Base-by-base conservation (phyloP, 2,797 vertebrate genomes). In the Acanthurus lineatus region DNA sequence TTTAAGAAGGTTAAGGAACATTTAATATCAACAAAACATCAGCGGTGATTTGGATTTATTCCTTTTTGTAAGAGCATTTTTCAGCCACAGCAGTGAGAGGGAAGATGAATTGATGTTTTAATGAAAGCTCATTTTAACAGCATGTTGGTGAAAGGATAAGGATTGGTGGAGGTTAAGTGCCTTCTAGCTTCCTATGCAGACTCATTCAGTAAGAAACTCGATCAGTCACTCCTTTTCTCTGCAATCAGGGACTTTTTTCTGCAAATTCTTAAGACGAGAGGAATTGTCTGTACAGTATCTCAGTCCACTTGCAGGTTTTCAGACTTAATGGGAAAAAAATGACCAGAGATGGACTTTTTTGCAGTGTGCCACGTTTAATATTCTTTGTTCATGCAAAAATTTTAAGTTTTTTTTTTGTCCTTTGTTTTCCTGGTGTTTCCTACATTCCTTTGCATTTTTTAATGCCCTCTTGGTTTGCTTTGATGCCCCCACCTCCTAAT, bases 131-230 rank as follows among this genome's bases (percentile, higher is more conserved):
- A 11, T 8, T 15, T 2, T 10, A 14, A 42, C 10, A 17, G 49
- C 49, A 10, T 25, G 40, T 52, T 14, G 49, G 71, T 59, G 52
- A 66, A 6, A 0, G 6, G 25, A 25, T 44, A 1, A 11, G 60
- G 11, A 7, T 12, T 17, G 57, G 47, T 4, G 14, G 74, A 56
- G 57, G 64, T 63, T 15, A 76, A 76, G 84, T 88, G 88, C 91
- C 91, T 91, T 89, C 38, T 58, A 44, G 76, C 73, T 85, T 66
- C 63, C 61, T 86, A 77, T 81, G 77, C 81, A 65, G 81, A 70
- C 35, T 66, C 59, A n/a, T 54, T n/a, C 11, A 25, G 47, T 58
- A 73, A 12, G 28, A 59, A 12, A 1, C 20, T 20, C 2, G 44
- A 32, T 40, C 32, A 10, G 11, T 56, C n/a, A n/a, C 48, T 68